Evolutionary conservation across 2,888 invertebrate species (phyloP), one percentile per base, ranked within the genome.

Genomic region (Selenia dentaria): DNA sequence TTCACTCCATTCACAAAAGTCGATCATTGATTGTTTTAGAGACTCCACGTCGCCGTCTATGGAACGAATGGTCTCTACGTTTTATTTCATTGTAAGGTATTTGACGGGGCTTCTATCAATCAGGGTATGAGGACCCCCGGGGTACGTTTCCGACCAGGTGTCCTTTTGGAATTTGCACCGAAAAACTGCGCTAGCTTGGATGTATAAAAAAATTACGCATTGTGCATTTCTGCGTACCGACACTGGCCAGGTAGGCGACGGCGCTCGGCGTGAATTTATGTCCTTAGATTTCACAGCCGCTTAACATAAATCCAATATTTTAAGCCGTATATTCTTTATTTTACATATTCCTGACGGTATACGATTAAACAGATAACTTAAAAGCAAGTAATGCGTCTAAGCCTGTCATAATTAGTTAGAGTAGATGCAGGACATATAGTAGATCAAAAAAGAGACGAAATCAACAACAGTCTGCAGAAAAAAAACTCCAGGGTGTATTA

Each of bases 141-240:
- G 89, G 88, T 69, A 73, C 79, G 79, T 85, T 89, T 90, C 89
- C 89, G 89, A 87, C 89, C 90, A 90, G 89, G 90, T 90, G 89
- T 83, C 75, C 79, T 78, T 83, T 79, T 81, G 90, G 87, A 87
- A 88, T 89, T 87, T 81, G 85, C 74, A 70, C 80, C 85, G 84
- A 86, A 83, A 85, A 83, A 85, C 77, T 83, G 79, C 80, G 84
- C 80, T 84, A 79, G 74, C 69, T 73, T 75, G 71, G 75, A 64
- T 66, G 54, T 62, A 50, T 64, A 86, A 88, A 88, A 88, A 84
- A 80, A 67, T 72, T 70, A 75, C 59, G 77, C 64, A 81, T 90
- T 90, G 89, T 90, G 75, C 62, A 70, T 52, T 90, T 90, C 90
- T 78, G 72, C 77, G 89, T 86, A 90, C 77, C 78, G 71, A 62